Evolutionary conservation across 1,140 invertebrate genomes (phyloP).

Genomic region (Pseudomyrmex sp.): DNA sequence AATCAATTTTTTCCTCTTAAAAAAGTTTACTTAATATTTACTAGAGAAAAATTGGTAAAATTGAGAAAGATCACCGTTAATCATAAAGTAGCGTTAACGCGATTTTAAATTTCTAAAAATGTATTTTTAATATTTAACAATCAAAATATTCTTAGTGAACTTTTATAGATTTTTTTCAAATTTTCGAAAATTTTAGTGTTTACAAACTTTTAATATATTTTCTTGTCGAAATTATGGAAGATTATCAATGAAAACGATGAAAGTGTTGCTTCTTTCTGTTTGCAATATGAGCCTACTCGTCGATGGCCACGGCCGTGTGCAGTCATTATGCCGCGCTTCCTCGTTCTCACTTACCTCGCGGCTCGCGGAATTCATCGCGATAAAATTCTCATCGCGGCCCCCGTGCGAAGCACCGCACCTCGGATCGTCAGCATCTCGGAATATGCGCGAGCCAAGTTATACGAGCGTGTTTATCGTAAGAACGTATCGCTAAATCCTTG

Average conservation of each 20-base stretch:
- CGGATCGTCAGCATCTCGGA: slow-evolving; percentile 18
- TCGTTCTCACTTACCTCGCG: slow-evolving; percentile 67
- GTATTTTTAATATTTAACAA: no score
- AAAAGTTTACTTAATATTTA: no score
- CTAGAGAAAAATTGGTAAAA: no score
- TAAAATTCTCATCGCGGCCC: slow-evolving; percentile 60
- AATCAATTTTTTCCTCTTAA: no score
- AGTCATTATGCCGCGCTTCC: slow-evolving; percentile 66
- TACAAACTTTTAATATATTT: no score
- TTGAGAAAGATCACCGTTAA: no score
- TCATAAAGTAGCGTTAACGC: neutral
- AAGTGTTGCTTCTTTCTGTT: neutral
- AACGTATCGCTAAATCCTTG: slow-evolving; percentile 28
- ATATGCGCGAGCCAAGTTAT: slow-evolving; percentile 38
- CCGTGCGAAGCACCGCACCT: slow-evolving; percentile 26
- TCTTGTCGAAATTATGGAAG: neutral
- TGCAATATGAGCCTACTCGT: neutral
- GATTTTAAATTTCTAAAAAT: no score
- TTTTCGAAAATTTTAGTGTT: neutral
- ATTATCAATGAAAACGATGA: neutral
- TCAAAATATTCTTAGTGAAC: neutral
- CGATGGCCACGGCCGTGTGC: slow-evolving; percentile 34
- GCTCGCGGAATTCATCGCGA: slow-evolving; percentile 64
- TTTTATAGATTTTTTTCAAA: neutral
- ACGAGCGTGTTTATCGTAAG: slow-evolving; percentile 33